Evolutionary conservation across 1,140 invertebrate species (phyloP).

Genomic region (Bombus picipes): DNA sequence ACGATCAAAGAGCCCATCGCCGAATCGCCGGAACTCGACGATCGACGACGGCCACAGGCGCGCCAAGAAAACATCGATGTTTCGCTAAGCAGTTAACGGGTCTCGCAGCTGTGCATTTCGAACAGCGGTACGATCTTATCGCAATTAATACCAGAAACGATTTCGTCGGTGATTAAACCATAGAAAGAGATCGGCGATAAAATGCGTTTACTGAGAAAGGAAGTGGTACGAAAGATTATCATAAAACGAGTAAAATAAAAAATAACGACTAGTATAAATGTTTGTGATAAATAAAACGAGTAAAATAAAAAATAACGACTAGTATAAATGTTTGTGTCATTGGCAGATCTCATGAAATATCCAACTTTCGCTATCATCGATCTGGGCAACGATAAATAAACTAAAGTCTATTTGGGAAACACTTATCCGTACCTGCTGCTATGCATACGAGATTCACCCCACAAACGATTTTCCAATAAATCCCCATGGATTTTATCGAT

Average conservation of each 20-base stretch:
- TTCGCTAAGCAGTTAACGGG: slow-evolving; percentile 46
- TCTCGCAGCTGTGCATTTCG: slow-evolving; percentile 31
- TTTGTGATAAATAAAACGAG: too few relatives aligned
- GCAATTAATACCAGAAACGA: slow-evolving; percentile 18
- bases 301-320: too few relatives aligned
- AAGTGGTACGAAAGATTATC: too few relatives aligned
- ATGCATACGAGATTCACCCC: not conserved
- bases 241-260: too few relatives aligned
- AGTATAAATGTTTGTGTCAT: too few relatives aligned
- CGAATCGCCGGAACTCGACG: slow-evolving; percentile 64
- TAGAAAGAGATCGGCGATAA: not conserved
- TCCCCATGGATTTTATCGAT: not conserved
- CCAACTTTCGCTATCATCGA: not conserved
- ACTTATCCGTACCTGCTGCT: not conserved
- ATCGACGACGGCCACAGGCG: slow-evolving; percentile 53
- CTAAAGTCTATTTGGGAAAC: not conserved
- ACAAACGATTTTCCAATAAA: not conserved
- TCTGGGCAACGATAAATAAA: not conserved
- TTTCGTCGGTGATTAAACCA: not conserved
- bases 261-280: too few relatives aligned
- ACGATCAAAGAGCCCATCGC: slow-evolving; percentile 69
- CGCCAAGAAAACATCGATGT: slow-evolving; percentile 55
- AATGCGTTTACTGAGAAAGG: too few relatives aligned
- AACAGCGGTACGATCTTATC: slow-evolving; percentile 25
- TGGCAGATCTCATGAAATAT: not conserved